phyloP scores from a whole-genome alignment of 1,140 invertebrate species.

The Zaprionus camerounensis region DNA sequence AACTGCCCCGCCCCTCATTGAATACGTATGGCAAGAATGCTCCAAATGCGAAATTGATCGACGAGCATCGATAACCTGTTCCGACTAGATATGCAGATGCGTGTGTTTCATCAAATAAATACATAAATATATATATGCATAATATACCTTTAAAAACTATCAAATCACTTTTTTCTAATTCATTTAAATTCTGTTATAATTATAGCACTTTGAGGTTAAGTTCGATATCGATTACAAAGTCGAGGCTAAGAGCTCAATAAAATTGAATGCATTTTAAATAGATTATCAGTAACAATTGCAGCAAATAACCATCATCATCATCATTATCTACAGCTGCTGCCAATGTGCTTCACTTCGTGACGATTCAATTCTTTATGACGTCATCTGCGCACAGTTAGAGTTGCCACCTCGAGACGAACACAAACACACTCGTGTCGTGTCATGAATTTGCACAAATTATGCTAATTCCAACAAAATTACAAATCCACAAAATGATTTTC shows the following conservation, averaged over 20 bases:
- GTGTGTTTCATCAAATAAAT: neutral
- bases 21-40: slow-evolving; percentile 6
- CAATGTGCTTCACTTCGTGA: neutral
- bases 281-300: neutral
- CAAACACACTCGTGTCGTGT: slow-evolving; percentile 58
- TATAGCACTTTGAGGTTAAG: neutral
- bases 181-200: neutral
- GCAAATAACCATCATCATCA: slow-evolving; percentile 2
- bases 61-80: slow-evolving; percentile 19
- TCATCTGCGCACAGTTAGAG: slow-evolving; percentile 36
- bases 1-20: slow-evolving; percentile 2
- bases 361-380: slow-evolving; percentile 20
- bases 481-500: slow-evolving; percentile 72
- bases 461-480: slow-evolving; percentile 77
- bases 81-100: slow-evolving; percentile 2
- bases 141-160: too few species aligned
- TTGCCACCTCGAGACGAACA: slow-evolving; percentile 39
- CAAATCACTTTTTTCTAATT: neutral
- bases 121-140: too few species aligned
- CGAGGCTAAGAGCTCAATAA: neutral
- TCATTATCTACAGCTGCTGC: neutral
- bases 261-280: neutral
- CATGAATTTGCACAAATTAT: slow-evolving; percentile 82
- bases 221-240: neutral
- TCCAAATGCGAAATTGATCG: slow-evolving; percentile 18